Evolutionary conservation across 2,113 vertebrate genomes (phyloP).

Genomic region (Holacanthus passer): DNA sequence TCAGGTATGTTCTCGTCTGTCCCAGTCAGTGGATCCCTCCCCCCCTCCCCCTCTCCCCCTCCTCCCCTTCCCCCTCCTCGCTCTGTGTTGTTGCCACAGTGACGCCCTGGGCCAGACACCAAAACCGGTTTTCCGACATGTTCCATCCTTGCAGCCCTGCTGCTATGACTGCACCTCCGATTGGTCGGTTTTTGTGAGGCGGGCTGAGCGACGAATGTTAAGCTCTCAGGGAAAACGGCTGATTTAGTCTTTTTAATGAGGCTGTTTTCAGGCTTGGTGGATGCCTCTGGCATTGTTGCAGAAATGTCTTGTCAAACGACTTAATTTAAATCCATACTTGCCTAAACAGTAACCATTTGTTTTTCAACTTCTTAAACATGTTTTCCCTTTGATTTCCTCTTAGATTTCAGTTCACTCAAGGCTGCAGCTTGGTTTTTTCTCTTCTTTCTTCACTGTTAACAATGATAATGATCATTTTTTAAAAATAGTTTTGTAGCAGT

Average conservation of each 20-base stretch:
- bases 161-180: neutral
- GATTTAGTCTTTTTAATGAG: neutral
- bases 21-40: neutral
- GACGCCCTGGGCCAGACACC: conserved; percentile 16
- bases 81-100: conserved; percentile 35
- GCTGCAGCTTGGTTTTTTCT: no score
- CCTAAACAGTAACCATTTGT: no score
- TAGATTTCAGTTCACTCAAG: no score
- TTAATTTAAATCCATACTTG: neutral
- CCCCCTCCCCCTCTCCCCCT: neutral
- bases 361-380: no score
- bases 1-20: conserved; percentile 45
- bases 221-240: neutral
- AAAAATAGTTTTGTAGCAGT: no score
- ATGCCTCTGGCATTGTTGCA: neutral
- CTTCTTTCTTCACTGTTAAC: no score
- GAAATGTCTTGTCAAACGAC: neutral
- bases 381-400: no score
- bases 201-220: neutral
- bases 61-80: no score
- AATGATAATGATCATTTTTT: no score
- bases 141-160: neutral
- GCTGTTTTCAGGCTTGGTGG: neutral
- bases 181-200: neutral
- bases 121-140: conserved; percentile 45